These are phyloP conservation scores for Eulemur mongoz DNA, from an alignment of 2,797 vertebrate species.

Conservation along the genomic window DNA sequence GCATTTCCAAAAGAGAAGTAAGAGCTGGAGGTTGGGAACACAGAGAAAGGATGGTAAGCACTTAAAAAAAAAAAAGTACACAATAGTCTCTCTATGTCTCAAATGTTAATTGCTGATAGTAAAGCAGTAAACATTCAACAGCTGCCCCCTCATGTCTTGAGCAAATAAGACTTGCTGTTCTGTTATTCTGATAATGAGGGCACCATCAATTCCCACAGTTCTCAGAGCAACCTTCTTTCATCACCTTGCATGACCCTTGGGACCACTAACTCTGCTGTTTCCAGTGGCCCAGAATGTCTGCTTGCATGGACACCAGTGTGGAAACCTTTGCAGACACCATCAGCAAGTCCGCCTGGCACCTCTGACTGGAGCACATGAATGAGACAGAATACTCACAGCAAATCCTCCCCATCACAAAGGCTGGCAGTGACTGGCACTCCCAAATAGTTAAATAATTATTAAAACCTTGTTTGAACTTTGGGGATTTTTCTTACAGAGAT, in stretches of 20 bases:
- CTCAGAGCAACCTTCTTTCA: neutral
- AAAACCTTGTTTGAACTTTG: neutral
- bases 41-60: neutral
- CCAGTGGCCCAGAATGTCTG: neutral
- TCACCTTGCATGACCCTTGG: neutral
- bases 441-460: neutral
- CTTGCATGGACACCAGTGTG: neutral
- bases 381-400: neutral
- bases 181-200: conserved; percentile 14
- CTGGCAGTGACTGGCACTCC: neutral
- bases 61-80: neutral
- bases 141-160: neutral
- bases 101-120: neutral
- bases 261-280: neutral
- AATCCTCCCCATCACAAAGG: neutral
- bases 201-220: neutral
- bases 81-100: neutral
- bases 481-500: neutral
- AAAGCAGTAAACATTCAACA: neutral
- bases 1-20: conserved; percentile 42
- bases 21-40: neutral
- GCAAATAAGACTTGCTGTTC: neutral
- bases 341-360: neutral
- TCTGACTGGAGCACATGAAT: neutral
- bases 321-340: neutral